Evolutionary conservation across 2,113 vertebrate genomes (phyloP).

Genomic region (Ceratotherium simum): DNA sequence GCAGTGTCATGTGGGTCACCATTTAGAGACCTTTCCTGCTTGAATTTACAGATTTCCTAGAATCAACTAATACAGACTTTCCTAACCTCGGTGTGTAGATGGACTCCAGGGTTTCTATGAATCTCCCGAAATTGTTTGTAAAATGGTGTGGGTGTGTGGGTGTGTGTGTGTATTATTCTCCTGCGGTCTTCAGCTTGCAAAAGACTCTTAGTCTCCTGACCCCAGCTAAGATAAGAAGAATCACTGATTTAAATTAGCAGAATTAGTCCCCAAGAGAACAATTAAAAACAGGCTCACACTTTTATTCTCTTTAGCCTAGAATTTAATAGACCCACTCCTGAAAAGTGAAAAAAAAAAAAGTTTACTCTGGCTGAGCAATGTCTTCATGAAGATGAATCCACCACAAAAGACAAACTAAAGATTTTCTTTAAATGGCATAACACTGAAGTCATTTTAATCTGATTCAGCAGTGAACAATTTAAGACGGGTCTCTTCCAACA

Average conservation of each 20-base stretch:
- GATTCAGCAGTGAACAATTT: constrained; percentile 53
- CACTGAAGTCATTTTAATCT: constrained; percentile 59
- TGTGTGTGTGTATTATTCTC: background rate
- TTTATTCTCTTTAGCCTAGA: constrained; percentile 31
- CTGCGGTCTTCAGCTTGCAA: background rate
- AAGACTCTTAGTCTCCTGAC: background rate
- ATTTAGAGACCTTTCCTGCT: background rate
- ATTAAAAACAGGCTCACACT: background rate
- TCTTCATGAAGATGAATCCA: background rate
- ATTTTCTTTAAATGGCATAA: background rate
- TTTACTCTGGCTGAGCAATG: background rate
- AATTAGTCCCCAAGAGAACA: background rate
- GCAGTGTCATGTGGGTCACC: background rate
- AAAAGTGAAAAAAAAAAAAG: background rate
- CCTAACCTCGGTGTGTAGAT: background rate
- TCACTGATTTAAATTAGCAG: constrained; percentile 14
- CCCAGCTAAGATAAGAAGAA: background rate
- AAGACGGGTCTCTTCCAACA: constrained; percentile 26
- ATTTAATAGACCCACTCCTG: background rate
- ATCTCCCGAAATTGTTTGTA: background rate
- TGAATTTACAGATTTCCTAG: background rate
- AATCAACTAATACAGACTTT: background rate
- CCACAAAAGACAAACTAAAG: constrained; percentile 33
- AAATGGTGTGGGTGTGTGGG: background rate
- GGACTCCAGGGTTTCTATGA: background rate